Percentiles rank a stretch among this genome's conserved stretches.
Evolutionary conservation across 2,888 invertebrate genomes (phyloP).

Genomic region (Psylliodes chrysocephalus): DNA sequence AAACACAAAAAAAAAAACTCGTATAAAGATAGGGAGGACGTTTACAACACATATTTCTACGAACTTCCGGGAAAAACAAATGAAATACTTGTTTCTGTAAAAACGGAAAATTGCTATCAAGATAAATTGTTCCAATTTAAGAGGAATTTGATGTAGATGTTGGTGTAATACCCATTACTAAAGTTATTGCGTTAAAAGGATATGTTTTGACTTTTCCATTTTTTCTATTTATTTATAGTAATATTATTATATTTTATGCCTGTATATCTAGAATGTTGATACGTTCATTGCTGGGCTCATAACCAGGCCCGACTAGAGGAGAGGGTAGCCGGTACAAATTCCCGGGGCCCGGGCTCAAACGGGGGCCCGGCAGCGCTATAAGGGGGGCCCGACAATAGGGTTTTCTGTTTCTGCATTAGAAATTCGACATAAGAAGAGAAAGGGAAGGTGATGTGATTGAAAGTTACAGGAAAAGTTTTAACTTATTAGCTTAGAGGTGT

Average conservation of each 20-base stretch:
- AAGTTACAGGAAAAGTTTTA: too few species aligned
- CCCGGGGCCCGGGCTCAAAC: too few species aligned
- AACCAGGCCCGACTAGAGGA: too few species aligned
- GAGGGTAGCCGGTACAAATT: too few species aligned
- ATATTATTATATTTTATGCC: background rate
- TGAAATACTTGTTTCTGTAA: background rate
- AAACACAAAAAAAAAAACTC: background rate
- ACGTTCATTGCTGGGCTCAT: too few species aligned
- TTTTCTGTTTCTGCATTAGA: too few species aligned
- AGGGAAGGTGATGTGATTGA: too few species aligned
- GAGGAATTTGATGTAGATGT: background rate
- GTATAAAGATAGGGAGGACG: background rate
- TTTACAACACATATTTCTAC: background rate
- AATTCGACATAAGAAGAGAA: too few species aligned
- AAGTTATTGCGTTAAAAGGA: background rate
- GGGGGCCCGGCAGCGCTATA: too few species aligned
- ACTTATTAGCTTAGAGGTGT: too few species aligned
- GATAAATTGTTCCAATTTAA: background rate
- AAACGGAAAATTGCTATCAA: background rate
- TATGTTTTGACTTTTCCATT: background rate
- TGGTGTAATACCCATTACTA: background rate
- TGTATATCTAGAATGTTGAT: too few species aligned
- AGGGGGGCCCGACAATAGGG: too few species aligned
- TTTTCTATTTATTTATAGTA: background rate
- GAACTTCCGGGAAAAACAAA: background rate